These are phyloP conservation scores for Agelaius tricolor DNA, from an alignment of 2,113 vertebrate genomes.

Conservation along the genomic window DNA sequence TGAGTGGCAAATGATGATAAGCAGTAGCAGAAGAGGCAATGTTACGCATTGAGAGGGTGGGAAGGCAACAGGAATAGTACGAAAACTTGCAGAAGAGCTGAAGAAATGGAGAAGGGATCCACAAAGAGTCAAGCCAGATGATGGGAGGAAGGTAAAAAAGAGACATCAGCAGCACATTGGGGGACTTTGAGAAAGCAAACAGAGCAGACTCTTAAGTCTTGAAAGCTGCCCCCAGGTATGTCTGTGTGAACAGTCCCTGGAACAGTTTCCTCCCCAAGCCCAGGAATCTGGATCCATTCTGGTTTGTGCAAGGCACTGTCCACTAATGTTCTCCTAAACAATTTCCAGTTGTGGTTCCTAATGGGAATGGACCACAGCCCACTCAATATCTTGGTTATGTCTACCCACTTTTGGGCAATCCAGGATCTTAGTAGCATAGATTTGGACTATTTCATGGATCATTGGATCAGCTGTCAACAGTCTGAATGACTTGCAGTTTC, in stretches of 20 bases:
- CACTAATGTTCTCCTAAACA: not conserved
- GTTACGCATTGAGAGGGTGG: not conserved
- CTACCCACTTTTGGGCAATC: not conserved
- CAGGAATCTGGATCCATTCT: not conserved
- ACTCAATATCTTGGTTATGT: not conserved
- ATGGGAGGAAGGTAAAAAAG: not conserved
- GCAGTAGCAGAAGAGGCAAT: not conserved
- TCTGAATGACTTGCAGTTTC: not conserved
- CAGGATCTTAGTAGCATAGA: not conserved
- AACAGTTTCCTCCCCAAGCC: not conserved
- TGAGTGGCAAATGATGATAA: not conserved
- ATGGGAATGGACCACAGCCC: not conserved
- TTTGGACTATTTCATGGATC: not conserved
- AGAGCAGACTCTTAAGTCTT: not conserved
- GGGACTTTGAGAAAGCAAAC: not conserved
- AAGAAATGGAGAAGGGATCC: not conserved
- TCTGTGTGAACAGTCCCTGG: not conserved
- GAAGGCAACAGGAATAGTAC: not conserved
- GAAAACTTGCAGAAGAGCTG: not conserved
- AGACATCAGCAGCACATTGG: fast-evolving
- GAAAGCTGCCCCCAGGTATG: not conserved
- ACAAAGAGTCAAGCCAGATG: not conserved
- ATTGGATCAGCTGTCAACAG: not conserved
- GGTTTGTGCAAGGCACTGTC: not conserved
- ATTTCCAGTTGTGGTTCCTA: not conserved